These are phyloP conservation scores for Drosophila subsilvestris DNA, from an alignment of 2,888 invertebrate species.

Conservation along the genomic window DNA sequence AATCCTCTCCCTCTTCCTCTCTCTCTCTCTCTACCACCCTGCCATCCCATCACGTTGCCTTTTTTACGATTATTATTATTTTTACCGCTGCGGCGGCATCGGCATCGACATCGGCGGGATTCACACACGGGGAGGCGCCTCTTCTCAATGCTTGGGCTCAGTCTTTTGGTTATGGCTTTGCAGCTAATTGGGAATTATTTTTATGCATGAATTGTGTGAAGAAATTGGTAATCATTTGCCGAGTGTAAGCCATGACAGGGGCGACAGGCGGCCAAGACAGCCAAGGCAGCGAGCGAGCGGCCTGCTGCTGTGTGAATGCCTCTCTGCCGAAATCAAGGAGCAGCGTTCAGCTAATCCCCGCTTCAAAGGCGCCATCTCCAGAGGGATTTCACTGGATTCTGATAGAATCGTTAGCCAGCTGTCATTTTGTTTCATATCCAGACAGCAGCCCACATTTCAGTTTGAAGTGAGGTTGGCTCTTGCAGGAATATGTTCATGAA, in stretches of 20 bases:
- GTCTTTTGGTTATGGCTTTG: constrained; percentile 59
- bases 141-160: constrained; percentile 27
- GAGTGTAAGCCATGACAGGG: constrained; percentile 47
- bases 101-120: not conserved
- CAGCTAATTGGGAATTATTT: constrained; percentile 79
- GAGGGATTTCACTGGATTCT: constrained; percentile 15
- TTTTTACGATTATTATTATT: constrained; percentile 78
- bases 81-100: constrained; percentile 65
- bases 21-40: constrained; percentile 4
- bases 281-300: constrained; percentile 37
- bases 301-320: constrained; percentile 36
- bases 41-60: constrained; percentile 39
- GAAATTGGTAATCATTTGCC: constrained; percentile 78
- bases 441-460: constrained; percentile 3
- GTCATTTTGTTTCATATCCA: constrained; percentile 4
- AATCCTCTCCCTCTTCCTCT: constrained; percentile 17
- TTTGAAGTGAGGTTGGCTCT: not conserved
- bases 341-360: constrained; percentile 4
- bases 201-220: constrained; percentile 80
- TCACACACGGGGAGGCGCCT: constrained; percentile 54
- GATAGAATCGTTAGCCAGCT: constrained; percentile 25
- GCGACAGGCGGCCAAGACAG: constrained; percentile 30
- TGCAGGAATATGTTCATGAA: not conserved
- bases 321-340: not conserved
- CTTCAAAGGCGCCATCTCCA: constrained; percentile 26